Base-by-base conservation (phyloP, 2,888 invertebrate species). In the Leucophenga montana region DNA sequence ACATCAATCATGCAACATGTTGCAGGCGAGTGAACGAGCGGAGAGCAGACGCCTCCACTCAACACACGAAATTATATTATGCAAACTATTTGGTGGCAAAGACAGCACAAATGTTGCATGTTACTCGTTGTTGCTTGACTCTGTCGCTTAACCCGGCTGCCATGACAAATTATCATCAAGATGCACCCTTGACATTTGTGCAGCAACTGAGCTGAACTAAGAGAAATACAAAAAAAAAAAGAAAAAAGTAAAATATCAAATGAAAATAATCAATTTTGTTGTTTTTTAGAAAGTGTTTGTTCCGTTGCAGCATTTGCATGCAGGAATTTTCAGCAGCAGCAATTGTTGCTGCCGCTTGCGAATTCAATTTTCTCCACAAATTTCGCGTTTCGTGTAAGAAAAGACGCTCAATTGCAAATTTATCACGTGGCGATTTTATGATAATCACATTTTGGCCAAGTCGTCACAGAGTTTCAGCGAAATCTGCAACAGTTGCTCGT, bases 391-490 rank as follows among this genome's bases (percentile, higher is more conserved):
- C 44, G 46, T 67, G 66, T 31, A 33, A n/a, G 46, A 57, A 57
- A 57, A 39, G 1, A 39, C 39, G 39, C 39, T 39, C 39, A 39
- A 39, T 48, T n/a, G 67, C 67, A 74, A 73, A 75, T 77, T 67
- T 67, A 74, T 78, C 80, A 78, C 80, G 80, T 83, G 83, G 75
- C 73, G 80, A 75, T 65, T 75, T 82, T 80, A 80, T 83, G 80
- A 79, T 80, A 82, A 82, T 80, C 57, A 62, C 46, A 39, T 39
- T 39, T 39, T 39, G 39, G 39, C 39, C 3, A 11, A 39, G 39
- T 39, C 11, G 8, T 39, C 11, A 39, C 11, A 11, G 39, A 11
- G 8, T 39, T 39, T 14, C 56, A 27, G 20, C 27, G 22, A 56
- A 20, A 62, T 46, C 62, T 14, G 16, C 44, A 39, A 39, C 53